Evolutionary conservation across 1,140 invertebrate genomes (phyloP), one percentile per base, ranked within the genome.

Genomic region (Tetragonula clypearis): DNA sequence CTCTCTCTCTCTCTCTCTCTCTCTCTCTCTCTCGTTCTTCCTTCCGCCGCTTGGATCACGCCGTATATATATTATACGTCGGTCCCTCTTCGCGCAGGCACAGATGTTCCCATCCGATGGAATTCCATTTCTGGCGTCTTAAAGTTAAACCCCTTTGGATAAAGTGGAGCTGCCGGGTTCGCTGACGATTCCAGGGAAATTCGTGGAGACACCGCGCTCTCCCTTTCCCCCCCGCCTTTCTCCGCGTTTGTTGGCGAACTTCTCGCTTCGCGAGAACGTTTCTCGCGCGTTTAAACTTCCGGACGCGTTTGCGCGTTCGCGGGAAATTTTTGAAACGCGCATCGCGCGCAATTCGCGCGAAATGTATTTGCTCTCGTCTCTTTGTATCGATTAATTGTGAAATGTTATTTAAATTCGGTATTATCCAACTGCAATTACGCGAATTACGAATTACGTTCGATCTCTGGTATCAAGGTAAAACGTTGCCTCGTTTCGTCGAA

Each of bases 81-180:
- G 15, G 30, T 35, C 15, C 15, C 35, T 1, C 53, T 30, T 9
- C 26, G 11, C 19, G 12, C 19, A 23, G 41, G 69, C 41, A 14
- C 82, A 49, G 60, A 56, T 85, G 49, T 23, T 72, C 69, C 19
- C 19, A 21, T 21, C n/a, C 17, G 23, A 79, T 35, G 41, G 58
- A 79, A 80, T 80, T 85, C 69, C 58, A 85, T 85, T 85, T 80
- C 83, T 56, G 26, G 80, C 77, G 66, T 79, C 65, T 79, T 69
- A 80, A 26, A 65, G 83, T 66, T 71, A 74, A 85, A 73, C 19
- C 58, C 53, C 3, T 1, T 35, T n/a, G 55, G 26, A 81, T 85
- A 85, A 75, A 81, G 74, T 19, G 23, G 30, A 58, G 65, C 23
- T 23, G n/a, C 15, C 26, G 8, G 26, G 11, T 17, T 56, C 26